phyloP scores from a whole-genome alignment of 1,140 invertebrate genomes.

The Drosophila nigrodunni region DNA sequence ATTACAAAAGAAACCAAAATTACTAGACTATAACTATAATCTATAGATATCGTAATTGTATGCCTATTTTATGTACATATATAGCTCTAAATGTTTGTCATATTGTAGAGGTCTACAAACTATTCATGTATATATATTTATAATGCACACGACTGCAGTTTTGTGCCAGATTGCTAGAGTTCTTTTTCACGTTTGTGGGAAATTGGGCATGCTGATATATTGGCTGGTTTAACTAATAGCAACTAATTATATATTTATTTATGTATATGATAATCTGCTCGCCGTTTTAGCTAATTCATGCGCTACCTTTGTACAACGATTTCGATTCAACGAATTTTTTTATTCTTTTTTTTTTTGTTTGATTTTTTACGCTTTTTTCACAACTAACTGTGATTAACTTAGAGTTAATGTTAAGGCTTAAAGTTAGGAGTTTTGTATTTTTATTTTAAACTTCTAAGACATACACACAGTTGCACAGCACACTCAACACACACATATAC shows the following conservation, averaged over 20 bases:
- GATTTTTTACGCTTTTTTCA: slow-evolving; percentile 30
- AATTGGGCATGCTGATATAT: slow-evolving; percentile 23
- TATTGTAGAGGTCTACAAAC: slow-evolving; percentile 53
- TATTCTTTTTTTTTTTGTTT: slow-evolving; percentile 12
- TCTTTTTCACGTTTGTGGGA: background rate
- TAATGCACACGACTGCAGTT: slow-evolving; percentile 41
- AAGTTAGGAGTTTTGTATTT: slow-evolving; percentile 45
- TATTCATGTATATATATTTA: slow-evolving; percentile 26
- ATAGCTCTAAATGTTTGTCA: slow-evolving; percentile 67
- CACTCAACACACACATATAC: slow-evolving; percentile 28
- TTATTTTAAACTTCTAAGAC: slow-evolving; percentile 35
- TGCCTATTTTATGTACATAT: slow-evolving; percentile 60
- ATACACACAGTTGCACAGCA: slow-evolving; percentile 38
- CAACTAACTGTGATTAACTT: slow-evolving; percentile 63
- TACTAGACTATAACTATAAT: slow-evolving; percentile 21
- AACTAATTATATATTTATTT: slow-evolving; percentile 26
- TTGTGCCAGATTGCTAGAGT: slow-evolving; percentile 55
- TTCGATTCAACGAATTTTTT: slow-evolving; percentile 51
- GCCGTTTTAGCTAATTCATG: slow-evolving; percentile 43
- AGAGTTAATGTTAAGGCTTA: slow-evolving; percentile 56
- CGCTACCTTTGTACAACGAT: slow-evolving; percentile 60
- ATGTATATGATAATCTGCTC: slow-evolving; percentile 45
- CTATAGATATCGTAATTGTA: slow-evolving; percentile 39
- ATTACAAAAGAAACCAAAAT: slow-evolving; percentile 25
- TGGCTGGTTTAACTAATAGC: slow-evolving; percentile 27